Evolutionary conservation across 2,113 vertebrate species (phyloP).

Genomic region (Chiloscyllium plagiosum): DNA sequence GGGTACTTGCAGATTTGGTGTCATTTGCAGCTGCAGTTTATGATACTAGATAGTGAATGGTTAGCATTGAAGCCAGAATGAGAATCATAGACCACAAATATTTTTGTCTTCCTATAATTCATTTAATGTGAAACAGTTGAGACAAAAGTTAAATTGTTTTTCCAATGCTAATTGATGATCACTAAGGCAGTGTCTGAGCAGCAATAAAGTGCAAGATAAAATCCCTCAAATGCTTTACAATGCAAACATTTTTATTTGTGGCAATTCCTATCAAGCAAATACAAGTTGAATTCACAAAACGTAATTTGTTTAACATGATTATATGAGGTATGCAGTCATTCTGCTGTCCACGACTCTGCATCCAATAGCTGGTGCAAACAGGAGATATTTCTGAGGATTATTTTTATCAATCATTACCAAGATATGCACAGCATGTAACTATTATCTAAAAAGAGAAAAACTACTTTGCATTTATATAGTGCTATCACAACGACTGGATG

Average conservation of each 20-base stretch:
- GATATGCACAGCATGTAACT: not conserved
- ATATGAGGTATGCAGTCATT: not conserved
- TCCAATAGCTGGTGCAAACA: not conserved
- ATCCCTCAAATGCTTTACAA: not conserved
- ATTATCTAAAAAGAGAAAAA: not conserved
- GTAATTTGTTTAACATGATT: not conserved
- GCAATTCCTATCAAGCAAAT: not conserved
- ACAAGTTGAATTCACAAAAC: not conserved
- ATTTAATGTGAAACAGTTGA: not conserved
- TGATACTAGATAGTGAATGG: not conserved
- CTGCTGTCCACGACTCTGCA: not conserved
- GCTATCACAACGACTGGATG: too few relatives aligned
- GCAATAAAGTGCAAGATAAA: not conserved
- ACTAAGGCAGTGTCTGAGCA: not conserved
- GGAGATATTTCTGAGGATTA: not conserved
- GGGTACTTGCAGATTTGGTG: not conserved
- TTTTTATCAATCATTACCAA: not conserved
- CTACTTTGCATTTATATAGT: too few relatives aligned
- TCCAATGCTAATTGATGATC: constrained; percentile 18
- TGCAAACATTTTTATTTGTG: not conserved
- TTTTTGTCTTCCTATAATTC: not conserved
- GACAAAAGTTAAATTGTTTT: not conserved
- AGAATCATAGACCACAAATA: not conserved
- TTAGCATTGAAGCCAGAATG: not conserved
- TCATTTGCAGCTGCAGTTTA: not conserved